Evolutionary conservation across 1,140 invertebrate species (phyloP).

Genomic region (Drosophila subobscura): DNA sequence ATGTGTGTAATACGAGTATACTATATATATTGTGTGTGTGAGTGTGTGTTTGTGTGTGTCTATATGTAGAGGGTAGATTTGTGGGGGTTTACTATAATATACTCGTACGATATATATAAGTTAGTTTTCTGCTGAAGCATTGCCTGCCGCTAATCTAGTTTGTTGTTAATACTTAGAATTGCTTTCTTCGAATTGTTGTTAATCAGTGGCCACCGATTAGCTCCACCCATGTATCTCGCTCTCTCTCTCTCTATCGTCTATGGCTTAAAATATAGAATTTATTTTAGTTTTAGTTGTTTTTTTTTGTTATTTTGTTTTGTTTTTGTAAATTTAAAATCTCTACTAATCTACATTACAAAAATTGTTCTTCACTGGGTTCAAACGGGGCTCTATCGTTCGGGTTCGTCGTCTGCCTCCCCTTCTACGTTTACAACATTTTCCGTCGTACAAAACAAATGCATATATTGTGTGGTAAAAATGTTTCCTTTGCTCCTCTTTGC

Average conservation of each 20-base stretch:
- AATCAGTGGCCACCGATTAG: constrained; percentile 26
- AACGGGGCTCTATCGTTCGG: constrained; percentile 8
- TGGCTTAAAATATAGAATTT: constrained; percentile 50
- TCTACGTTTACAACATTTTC: constrained; percentile 43
- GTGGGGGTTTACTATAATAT: constrained; percentile 16
- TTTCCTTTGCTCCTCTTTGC: constrained; percentile 15
- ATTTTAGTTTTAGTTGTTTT: constrained; percentile 31
- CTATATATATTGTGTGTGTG: constrained; percentile 29
- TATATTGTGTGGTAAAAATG: constrained; percentile 22
- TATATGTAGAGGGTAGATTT: constrained; percentile 27
- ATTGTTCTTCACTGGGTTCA: constrained; percentile 56
- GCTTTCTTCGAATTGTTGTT: constrained; percentile 69
- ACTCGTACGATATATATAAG: constrained; percentile 46
- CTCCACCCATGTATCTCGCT: constrained; percentile 7
- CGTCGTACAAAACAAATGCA: constrained; percentile 54
- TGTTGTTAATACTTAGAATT: constrained; percentile 79
- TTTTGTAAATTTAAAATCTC: constrained; percentile 55
- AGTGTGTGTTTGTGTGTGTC: constrained; percentile 11
- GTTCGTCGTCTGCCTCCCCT: constrained; percentile 1
- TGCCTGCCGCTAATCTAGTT: constrained; percentile 66
- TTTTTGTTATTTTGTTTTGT: too few relatives aligned
- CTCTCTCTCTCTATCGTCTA: constrained; percentile 38
- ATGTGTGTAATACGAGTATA: constrained; percentile 14
- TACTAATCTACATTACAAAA: constrained; percentile 60
- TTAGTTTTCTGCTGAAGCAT: constrained; percentile 67